Conservation (phyloP, 1,140 invertebrate genomes). For the Cephus cinctus region DNA sequence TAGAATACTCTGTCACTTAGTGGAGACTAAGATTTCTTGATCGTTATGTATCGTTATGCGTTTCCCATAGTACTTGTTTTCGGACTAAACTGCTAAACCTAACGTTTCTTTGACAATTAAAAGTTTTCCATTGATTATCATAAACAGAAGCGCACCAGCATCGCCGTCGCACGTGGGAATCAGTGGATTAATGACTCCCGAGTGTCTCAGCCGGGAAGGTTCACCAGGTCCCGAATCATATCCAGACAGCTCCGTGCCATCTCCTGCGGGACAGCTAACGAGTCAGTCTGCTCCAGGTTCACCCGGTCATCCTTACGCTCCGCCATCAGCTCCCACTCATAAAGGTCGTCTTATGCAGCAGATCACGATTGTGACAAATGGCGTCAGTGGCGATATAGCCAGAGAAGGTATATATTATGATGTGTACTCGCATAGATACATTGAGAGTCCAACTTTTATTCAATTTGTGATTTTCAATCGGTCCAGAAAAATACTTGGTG, state of each 20-base stretch:
- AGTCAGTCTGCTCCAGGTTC: constrained; percentile 73
- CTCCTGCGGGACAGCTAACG: constrained; percentile 57
- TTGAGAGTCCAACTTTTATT: too few relatives aligned
- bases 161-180: constrained; percentile 88
- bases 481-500: constrained; percentile 54
- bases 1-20: too few relatives aligned
- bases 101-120: too few relatives aligned
- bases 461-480: too few relatives aligned
- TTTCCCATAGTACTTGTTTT: too few relatives aligned
- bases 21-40: too few relatives aligned
- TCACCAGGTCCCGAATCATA: constrained; percentile 70
- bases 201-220: constrained; percentile 82
- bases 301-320: constrained; percentile 59
- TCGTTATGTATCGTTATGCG: too few relatives aligned
- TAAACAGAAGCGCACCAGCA: constrained; percentile 81
- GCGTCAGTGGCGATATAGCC: constrained; percentile 57
- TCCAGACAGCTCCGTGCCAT: constrained; percentile 58
- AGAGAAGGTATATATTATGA: constrained; percentile 56
- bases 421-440: too few relatives aligned
- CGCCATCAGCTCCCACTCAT: constrained; percentile 52
- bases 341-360: constrained; percentile 61
- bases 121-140: too few relatives aligned
- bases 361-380: constrained; percentile 65
- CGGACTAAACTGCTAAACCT: too few relatives aligned
- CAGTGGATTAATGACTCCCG: constrained; percentile 82